Conservation (phyloP, 1,140 invertebrate genomes). For the Diabrotica undecimpunctata region DNA sequence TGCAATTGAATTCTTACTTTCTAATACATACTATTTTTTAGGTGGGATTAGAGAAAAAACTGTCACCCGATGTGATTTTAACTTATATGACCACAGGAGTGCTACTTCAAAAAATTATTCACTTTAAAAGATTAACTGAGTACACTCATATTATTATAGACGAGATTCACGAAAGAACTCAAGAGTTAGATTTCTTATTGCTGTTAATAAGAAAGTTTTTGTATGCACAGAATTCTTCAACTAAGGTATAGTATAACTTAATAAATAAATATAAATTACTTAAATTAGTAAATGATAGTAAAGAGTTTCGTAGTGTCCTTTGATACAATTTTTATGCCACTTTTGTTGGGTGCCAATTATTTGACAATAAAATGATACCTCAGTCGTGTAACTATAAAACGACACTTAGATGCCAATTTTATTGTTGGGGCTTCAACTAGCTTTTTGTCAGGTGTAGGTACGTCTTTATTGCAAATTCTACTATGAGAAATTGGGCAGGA, state of each 20-base stretch:
- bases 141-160: slow-evolving; percentile 91
- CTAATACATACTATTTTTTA: slow-evolving; percentile 31
- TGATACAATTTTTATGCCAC: not conserved
- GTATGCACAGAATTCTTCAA: slow-evolving; percentile 63
- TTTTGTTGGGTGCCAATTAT: no score
- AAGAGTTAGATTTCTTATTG: slow-evolving; percentile 89
- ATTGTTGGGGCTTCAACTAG: no score
- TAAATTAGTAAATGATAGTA: no score
- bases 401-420: no score
- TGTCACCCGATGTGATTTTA: slow-evolving; percentile 69
- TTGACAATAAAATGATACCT: no score
- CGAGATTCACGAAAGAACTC: slow-evolving; percentile 93
- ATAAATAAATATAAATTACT: not conserved
- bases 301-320: no score
- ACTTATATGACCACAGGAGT: slow-evolving; percentile 85
- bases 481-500: no score
- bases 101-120: slow-evolving; percentile 70
- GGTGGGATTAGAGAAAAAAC: slow-evolving; percentile 55
- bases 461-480: no score
- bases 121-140: slow-evolving; percentile 59
- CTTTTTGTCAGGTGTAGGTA: no score
- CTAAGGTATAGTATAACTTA: slow-evolving; percentile 56
- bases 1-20: not conserved
- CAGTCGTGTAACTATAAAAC: no score
- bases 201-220: slow-evolving; percentile 79